A percentile compares a stretch with the other conserved stretches of the same genome.
These are phyloP conservation scores for Eidolon helvum DNA, from an alignment of 2,113 vertebrate genomes.

Conservation along the genomic window DNA sequence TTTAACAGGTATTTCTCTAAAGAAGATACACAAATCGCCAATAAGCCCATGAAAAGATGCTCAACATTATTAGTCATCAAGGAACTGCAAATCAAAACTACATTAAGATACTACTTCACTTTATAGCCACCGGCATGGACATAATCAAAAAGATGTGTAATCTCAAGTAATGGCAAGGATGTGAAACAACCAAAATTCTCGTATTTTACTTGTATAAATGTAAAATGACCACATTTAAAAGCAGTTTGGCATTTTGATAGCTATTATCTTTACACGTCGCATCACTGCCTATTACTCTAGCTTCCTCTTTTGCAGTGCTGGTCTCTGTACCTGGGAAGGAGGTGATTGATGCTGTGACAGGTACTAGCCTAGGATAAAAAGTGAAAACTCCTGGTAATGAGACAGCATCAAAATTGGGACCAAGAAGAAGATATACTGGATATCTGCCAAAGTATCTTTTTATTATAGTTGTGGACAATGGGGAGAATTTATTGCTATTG, in stretches of 20 bases:
- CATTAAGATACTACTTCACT: not conserved
- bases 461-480: not conserved
- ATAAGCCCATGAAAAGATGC: not conserved
- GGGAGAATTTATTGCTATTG: too few relatives aligned
- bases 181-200: not conserved
- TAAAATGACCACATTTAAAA: not conserved
- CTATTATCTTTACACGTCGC: not conserved
- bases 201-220: not conserved
- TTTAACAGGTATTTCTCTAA: not conserved
- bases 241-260: not conserved
- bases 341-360: too few relatives aligned
- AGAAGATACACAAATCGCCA: not conserved
- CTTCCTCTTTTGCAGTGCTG: not conserved
- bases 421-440: not conserved
- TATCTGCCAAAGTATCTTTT: not conserved
- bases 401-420: not conserved
- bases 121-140: not conserved
- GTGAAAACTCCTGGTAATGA: not conserved
- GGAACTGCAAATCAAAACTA: not conserved
- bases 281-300: not conserved
- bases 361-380: not conserved
- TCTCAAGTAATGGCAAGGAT: not conserved
- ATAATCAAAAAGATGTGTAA: not conserved
- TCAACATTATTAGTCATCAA: not conserved
- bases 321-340: not conserved